Evolutionary conservation across 2,797 vertebrate genomes (phyloP).

Genomic region (Megaceryle alcyon): DNA sequence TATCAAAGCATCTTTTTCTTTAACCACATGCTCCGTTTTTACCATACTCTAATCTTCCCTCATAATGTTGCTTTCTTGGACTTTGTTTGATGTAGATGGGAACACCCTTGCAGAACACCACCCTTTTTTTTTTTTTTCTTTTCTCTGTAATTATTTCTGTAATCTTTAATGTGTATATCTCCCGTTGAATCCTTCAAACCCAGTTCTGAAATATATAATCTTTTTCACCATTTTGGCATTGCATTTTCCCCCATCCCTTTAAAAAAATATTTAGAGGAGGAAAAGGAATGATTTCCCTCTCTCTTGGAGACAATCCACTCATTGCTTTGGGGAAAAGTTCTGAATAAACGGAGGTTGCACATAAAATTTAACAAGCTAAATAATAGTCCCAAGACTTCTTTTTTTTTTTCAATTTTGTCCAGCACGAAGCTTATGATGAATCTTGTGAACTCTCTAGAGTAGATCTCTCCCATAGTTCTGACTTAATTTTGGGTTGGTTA

Average conservation of each 20-base stretch:
- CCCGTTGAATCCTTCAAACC: neutral
- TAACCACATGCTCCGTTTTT: constrained; percentile 15
- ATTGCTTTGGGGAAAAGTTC: neutral
- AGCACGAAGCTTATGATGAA: neutral
- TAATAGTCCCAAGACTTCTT: neutral
- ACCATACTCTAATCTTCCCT: neutral
- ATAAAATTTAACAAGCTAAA: constrained; percentile 12
- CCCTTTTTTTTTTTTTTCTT: neutral
- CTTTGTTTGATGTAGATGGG: neutral
- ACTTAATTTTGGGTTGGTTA: constrained; percentile 9
- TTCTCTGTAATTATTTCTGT: constrained; percentile 25
- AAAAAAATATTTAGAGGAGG: neutral
- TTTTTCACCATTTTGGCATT: neutral
- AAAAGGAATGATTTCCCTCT: neutral
- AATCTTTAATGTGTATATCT: constrained; percentile 8
- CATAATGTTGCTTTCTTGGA: constrained; percentile 11
- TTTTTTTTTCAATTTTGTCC: constrained; percentile 35
- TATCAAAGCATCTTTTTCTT: constrained; percentile 33
- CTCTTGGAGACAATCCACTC: neutral
- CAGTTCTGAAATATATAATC: neutral
- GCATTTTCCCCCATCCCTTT: neutral
- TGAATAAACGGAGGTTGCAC: constrained; percentile 30
- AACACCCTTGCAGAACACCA: neutral
- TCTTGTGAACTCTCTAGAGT: constrained; percentile 25
- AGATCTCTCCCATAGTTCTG: constrained; percentile 3